A percentile compares a stretch with the other conserved stretches of the same genome.
phyloP scores from a whole-genome alignment of 2,113 vertebrate species.

The Cavia porcellus region DNA sequence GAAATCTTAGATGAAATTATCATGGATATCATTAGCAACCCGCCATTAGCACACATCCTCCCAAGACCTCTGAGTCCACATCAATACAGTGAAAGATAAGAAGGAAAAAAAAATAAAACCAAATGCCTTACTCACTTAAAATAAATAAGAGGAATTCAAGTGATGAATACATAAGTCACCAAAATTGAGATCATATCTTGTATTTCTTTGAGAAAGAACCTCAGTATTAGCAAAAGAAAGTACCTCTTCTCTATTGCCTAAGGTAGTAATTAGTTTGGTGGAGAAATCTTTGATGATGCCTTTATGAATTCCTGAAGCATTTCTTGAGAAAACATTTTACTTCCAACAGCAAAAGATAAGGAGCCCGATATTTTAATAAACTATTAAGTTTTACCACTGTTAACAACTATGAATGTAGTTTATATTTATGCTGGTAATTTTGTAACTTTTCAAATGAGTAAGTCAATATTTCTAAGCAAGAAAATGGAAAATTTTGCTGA shows the following conservation, averaged over 20 bases:
- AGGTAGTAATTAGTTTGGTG: not conserved
- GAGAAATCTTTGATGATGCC: not conserved
- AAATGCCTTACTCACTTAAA: not conserved
- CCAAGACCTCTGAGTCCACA: not conserved
- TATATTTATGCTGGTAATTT: not conserved
- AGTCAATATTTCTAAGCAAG: not conserved
- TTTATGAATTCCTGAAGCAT: not conserved
- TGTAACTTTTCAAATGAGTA: not conserved
- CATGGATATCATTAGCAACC: not conserved
- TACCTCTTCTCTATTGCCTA: not conserved
- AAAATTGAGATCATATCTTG: not conserved
- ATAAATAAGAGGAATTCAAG: conserved; percentile 32
- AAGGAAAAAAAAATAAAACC: not conserved
- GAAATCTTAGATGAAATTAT: conserved; percentile 51
- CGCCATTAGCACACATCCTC: not conserved
- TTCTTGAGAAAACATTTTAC: not conserved
- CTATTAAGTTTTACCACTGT: not conserved
- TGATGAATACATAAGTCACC: not conserved
- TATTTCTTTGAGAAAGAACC: conserved; percentile 1
- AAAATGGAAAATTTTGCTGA: not conserved
- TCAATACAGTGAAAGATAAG: not conserved
- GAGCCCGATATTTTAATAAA: not conserved
- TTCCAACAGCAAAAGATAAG: not conserved
- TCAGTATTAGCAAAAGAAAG: not conserved
- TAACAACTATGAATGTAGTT: not conserved